Conservation (phyloP, 2,113 vertebrate species). For the Takifugu flavidus region DNA sequence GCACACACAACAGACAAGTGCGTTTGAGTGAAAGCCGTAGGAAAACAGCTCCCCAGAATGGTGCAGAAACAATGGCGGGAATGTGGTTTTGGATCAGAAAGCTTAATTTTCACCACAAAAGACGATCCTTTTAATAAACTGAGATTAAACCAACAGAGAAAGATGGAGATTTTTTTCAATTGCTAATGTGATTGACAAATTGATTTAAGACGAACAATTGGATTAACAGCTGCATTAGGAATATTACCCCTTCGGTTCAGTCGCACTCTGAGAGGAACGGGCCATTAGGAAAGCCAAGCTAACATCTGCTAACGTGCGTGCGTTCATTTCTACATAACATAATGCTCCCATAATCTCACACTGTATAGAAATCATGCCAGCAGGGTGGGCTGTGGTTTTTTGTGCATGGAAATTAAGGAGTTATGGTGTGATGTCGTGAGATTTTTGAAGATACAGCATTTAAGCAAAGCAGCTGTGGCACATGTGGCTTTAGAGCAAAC, state of each 20-base stretch:
- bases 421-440: neutral
- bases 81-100: slow-evolving; percentile 15
- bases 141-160: slow-evolving; percentile 33
- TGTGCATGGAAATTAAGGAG: neutral
- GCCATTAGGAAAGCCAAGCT: slow-evolving; percentile 13
- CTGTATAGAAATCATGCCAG: slow-evolving; percentile 12
- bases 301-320: slow-evolving; percentile 3
- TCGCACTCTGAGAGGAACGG: slow-evolving; percentile 22
- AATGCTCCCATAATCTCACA: slow-evolving; percentile 1
- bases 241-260: slow-evolving; percentile 34
- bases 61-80: neutral
- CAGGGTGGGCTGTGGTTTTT: slow-evolving; percentile 7
- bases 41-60: slow-evolving; percentile 10
- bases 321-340: no score
- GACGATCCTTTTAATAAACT: slow-evolving; percentile 16
- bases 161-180: slow-evolving; percentile 31
- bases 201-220: slow-evolving; percentile 26
- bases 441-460: neutral
- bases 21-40: slow-evolving; percentile 11
- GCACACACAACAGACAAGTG: slow-evolving; percentile 31
- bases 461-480: neutral
- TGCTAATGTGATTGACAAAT: slow-evolving; percentile 32
- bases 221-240: slow-evolving; percentile 56
- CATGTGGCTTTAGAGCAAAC: neutral
- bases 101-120: slow-evolving; percentile 18